Percentiles rank a stretch among this genome's conserved stretches.
These are phyloP conservation scores for Scaptomyza flava DNA, from an alignment of 2,888 invertebrate genomes.

Conservation along the genomic window DNA sequence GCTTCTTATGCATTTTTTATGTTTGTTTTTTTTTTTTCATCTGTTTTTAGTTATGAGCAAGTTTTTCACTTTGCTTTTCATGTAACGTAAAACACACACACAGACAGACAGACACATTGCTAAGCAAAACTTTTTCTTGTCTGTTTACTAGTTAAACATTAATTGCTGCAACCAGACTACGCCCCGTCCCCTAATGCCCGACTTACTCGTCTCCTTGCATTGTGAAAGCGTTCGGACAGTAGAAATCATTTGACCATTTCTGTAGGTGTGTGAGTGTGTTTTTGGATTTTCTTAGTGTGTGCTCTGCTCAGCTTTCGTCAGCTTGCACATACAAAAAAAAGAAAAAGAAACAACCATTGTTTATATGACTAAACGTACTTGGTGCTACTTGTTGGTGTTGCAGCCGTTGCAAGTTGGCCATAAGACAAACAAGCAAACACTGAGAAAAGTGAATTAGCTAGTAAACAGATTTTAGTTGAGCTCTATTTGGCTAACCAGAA, in stretches of 20 bases:
- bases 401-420: constrained; percentile 48
- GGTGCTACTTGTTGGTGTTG: constrained; percentile 25
- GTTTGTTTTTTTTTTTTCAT: constrained; percentile 24
- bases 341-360: constrained; percentile 46
- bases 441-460: constrained; percentile 30
- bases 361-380: constrained; percentile 39
- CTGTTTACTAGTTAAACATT: constrained; percentile 73
- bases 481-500: constrained; percentile 19
- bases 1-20: constrained; percentile 29
- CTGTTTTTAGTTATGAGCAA: constrained; percentile 41
- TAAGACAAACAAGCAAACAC: constrained; percentile 6
- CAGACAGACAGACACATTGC: constrained; percentile 13
- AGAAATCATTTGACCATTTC: constrained; percentile 77
- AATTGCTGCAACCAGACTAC: constrained; percentile 55
- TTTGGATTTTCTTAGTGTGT: constrained; percentile 13
- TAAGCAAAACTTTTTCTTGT: constrained; percentile 70
- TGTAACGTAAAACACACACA: constrained; percentile 40
- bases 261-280: constrained; percentile 31
- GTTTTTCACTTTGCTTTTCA: constrained; percentile 59
- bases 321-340: constrained; percentile 52
- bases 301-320: constrained; percentile 67
- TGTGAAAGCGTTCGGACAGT: constrained; percentile 72
- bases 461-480: constrained; percentile 10
- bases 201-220: constrained; percentile 33
- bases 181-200: constrained; percentile 31